A percentile compares a stretch with the other conserved stretches of the same genome.
phyloP scores from a whole-genome alignment of 2,113 vertebrate species.

The Telmatochromis brichardi region DNA sequence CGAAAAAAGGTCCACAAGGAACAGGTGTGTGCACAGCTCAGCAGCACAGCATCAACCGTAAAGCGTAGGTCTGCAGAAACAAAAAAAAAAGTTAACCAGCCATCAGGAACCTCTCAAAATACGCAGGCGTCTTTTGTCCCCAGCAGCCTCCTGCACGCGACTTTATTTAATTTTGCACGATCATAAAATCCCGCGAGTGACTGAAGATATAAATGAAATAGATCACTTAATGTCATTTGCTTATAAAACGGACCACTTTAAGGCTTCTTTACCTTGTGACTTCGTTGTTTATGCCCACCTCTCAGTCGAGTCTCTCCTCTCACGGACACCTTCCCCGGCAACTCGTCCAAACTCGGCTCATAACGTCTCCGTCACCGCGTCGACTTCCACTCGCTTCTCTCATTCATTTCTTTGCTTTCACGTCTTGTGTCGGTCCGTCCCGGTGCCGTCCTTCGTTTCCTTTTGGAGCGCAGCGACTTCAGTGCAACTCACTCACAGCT shows the following conservation, averaged over 20 bases:
- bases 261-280: constrained; percentile 54
- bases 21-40: constrained; percentile 59
- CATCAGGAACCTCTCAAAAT: background rate
- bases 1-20: constrained; percentile 12
- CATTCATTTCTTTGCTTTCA: constrained; percentile 16
- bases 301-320: constrained; percentile 10
- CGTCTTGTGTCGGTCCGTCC: background rate
- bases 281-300: constrained; percentile 4
- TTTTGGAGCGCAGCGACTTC: constrained; percentile 22
- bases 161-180: background rate
- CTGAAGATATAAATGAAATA: background rate
- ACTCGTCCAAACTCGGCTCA: constrained; percentile 11
- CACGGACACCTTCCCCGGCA: constrained; percentile 42
- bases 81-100: background rate
- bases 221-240: background rate
- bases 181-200: background rate
- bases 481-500: constrained; percentile 32
- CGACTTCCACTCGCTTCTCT: background rate
- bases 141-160: background rate
- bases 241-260: background rate
- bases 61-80: constrained; percentile 24
- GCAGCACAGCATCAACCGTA: background rate
- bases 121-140: background rate
- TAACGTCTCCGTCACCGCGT: background rate
- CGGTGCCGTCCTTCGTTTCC: background rate